phyloP scores from a whole-genome alignment of 2,113 vertebrate species.

The Ardeotis arabs region DNA sequence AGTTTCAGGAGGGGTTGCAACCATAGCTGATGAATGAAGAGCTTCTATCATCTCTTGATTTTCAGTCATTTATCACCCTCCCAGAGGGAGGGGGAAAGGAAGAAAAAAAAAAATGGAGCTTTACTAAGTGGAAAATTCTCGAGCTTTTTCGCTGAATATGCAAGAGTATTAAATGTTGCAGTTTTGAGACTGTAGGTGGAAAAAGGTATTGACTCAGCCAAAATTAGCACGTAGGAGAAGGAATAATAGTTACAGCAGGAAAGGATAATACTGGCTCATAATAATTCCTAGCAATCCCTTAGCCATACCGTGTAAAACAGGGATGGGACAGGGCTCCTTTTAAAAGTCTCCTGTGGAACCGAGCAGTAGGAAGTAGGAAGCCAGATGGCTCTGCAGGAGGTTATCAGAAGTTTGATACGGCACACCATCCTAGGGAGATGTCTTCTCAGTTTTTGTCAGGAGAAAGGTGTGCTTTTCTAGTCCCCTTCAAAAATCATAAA shows the following conservation, averaged over 20 bases:
- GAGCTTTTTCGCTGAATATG: neutral
- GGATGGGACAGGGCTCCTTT: neutral
- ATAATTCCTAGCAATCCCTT: neutral
- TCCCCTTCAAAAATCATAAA: neutral
- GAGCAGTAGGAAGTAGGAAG: neutral
- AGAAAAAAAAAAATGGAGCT: neutral
- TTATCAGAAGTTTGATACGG: neutral
- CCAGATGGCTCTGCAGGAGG: neutral
- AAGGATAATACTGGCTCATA: neutral
- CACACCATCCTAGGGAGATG: neutral
- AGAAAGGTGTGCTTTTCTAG: neutral
- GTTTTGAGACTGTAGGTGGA: neutral
- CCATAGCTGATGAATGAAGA: neutral
- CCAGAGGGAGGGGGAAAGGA: neutral
- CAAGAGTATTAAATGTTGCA: neutral
- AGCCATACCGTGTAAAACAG: neutral
- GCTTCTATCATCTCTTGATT: constrained; percentile 1
- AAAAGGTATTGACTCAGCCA: neutral
- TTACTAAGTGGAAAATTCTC: constrained; percentile 18
- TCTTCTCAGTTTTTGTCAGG: neutral
- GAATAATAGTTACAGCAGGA: rapidly evolving
- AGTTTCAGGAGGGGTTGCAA: neutral
- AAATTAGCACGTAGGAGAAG: neutral
- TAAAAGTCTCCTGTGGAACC: neutral
- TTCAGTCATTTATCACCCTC: neutral